Evolutionary conservation across 1,140 invertebrate genomes (phyloP).

Genomic region (Zeugodacus cucurbitae): DNA sequence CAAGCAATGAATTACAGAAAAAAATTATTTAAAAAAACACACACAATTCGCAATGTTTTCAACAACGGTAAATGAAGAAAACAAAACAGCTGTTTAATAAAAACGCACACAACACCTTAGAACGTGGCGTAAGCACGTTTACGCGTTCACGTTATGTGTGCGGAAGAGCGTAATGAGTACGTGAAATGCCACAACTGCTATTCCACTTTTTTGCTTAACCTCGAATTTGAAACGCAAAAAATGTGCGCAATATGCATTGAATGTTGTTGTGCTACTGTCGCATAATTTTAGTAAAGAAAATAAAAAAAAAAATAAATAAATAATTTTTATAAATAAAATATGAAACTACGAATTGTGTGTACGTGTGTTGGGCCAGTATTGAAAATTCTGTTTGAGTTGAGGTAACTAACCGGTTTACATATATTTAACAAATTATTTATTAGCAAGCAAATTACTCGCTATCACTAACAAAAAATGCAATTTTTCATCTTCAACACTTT

Average conservation of each 20-base stretch:
- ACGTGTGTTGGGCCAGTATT: slow-evolving; percentile 15
- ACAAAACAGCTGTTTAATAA: neutral
- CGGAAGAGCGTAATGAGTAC: neutral
- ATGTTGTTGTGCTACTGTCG: neutral
- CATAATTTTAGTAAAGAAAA: too few species aligned
- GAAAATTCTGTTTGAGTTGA: slow-evolving; percentile 32
- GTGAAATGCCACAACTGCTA: neutral
- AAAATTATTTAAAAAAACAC: neutral
- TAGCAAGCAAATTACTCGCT: neutral
- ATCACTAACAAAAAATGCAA: neutral
- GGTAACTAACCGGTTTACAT: slow-evolving; percentile 21
- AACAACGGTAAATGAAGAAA: neutral
- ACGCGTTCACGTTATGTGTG: slow-evolving; percentile 1
- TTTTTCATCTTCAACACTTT: neutral
- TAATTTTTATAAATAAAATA: neutral
- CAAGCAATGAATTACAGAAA: neutral
- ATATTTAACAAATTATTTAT: slow-evolving; percentile 12
- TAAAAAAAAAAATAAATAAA: neutral
- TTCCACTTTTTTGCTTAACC: slow-evolving; percentile 17
- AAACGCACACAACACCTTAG: neutral
- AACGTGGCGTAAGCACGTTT: neutral
- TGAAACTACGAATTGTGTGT: slow-evolving; percentile 19
- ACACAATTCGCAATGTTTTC: slow-evolving; percentile 26
- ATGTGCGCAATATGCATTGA: neutral
- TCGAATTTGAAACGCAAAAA: neutral